These are phyloP conservation scores for Neodiprion fabricii DNA, from an alignment of 1,140 invertebrate species.

Conservation along the genomic window DNA sequence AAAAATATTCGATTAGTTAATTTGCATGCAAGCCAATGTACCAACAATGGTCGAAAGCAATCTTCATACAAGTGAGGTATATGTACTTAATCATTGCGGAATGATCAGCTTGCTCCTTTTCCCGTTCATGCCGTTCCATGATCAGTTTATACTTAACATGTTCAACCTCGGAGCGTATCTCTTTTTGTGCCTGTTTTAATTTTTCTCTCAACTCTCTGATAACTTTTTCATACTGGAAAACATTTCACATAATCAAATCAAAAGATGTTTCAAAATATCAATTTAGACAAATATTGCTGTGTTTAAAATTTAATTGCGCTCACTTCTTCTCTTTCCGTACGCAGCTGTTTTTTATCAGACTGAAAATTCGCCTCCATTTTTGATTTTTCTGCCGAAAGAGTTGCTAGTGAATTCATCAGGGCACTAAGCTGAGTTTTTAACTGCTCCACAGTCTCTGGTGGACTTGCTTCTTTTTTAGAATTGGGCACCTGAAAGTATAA, in stretches of 20 bases:
- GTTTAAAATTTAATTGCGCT: slow-evolving; percentile 20
- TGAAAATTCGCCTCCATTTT: slow-evolving; percentile 84
- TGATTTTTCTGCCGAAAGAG: slow-evolving; percentile 82
- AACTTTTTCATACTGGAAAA: slow-evolving; percentile 68
- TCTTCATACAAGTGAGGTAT: slow-evolving; percentile 14
- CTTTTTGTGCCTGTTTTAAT: slow-evolving; percentile 64
- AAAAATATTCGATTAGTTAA: slow-evolving; percentile 18
- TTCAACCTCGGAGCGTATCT: slow-evolving; percentile 67
- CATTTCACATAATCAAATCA: slow-evolving; percentile 30
- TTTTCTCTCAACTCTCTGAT: slow-evolving; percentile 69
- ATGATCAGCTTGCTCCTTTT: slow-evolving; percentile 80
- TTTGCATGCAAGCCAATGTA: background rate
- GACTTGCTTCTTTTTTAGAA: slow-evolving; percentile 20
- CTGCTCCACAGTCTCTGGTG: slow-evolving; percentile 52
- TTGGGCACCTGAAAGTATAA: background rate
- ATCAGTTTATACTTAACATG: slow-evolving; percentile 76
- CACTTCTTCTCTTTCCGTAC: slow-evolving; percentile 70
- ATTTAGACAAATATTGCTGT: slow-evolving; percentile 17
- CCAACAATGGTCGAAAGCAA: background rate
- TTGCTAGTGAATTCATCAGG: slow-evolving; percentile 77
- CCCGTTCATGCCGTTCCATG: slow-evolving; percentile 77
- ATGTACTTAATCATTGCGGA: slow-evolving; percentile 68
- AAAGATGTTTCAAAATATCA: slow-evolving; percentile 28
- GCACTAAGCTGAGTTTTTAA: slow-evolving; percentile 67
- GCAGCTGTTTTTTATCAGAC: slow-evolving; percentile 77